A percentile compares a stretch with the other conserved stretches of the same genome.
These are phyloP conservation scores for Apamea monoglypha DNA, from an alignment of 2,888 invertebrate genomes.

Conservation along the genomic window DNA sequence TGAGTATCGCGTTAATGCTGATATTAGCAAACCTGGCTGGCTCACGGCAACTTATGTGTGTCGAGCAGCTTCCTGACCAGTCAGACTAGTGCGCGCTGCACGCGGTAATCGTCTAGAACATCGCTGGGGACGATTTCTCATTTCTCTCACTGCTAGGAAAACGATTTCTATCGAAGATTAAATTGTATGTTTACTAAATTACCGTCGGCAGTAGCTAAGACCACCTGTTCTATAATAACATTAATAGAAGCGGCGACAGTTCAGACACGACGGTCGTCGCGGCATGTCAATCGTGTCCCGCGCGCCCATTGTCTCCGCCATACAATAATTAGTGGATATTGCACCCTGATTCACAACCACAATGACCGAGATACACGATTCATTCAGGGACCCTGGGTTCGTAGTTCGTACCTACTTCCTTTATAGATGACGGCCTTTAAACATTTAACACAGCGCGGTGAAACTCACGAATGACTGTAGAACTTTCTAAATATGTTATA, in stretches of 20 bases:
- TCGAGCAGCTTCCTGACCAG: conserved; percentile 24
- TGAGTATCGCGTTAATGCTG: conserved; percentile 67
- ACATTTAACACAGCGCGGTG: conserved; percentile 7
- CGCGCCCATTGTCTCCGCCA: conserved; percentile 74
- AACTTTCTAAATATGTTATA: conserved; percentile 31
- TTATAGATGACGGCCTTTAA: conserved; percentile 2
- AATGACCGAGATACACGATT: conserved; percentile 74
- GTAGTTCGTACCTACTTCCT: conserved; percentile 61
- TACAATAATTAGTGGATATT: conserved; percentile 80
- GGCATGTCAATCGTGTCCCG: conserved; percentile 71
- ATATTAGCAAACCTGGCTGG: conserved; percentile 50
- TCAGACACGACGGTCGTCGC: conserved; percentile 64
- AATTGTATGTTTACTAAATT: conserved; percentile 53
- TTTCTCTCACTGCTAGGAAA: conserved; percentile 23
- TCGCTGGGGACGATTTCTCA: conserved; percentile 23
- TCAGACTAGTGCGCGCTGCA: conserved; percentile 4
- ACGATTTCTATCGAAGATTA: conserved; percentile 45
- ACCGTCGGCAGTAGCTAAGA: conserved; percentile 53
- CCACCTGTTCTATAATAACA: conserved; percentile 70
- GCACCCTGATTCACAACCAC: conserved; percentile 74
- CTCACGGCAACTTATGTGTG: conserved; percentile 33
- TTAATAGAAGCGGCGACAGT: conserved; percentile 68
- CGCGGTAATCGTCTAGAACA: not conserved
- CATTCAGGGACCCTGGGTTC: conserved; percentile 70
- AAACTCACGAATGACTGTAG: conserved; percentile 6